Percentiles rank a stretch among this genome's conserved stretches.
phyloP scores from a whole-genome alignment of 1,140 invertebrate species.

The Micrasema longulum region DNA sequence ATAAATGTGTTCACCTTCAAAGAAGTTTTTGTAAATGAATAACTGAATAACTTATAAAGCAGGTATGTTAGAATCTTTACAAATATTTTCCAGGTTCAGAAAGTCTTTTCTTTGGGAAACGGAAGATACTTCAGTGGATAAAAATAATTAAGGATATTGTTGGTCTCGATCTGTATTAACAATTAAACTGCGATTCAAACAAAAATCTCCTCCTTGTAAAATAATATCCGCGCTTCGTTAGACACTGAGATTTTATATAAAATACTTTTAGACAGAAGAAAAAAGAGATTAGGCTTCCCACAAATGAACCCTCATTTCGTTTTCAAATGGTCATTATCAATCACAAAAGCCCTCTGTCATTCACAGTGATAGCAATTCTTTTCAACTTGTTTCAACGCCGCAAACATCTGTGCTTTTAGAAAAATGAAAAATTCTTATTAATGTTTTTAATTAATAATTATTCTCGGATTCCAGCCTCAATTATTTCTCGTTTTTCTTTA shows the following conservation, averaged over 20 bases:
- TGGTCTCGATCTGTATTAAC: not conserved
- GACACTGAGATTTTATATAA: conserved; percentile 45
- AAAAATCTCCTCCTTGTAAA: conserved; percentile 35
- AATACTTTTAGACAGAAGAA: conserved; percentile 46
- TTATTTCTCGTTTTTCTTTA: conserved; percentile 27
- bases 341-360: conserved; percentile 54
- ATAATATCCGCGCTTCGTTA: conserved; percentile 45
- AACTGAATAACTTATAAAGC: too few relatives aligned
- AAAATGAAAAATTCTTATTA: conserved; percentile 18
- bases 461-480: conserved; percentile 23
- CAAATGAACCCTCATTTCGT: conserved; percentile 54
- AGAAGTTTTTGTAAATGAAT: too few relatives aligned
- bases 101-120: too few relatives aligned
- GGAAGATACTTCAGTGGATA: too few relatives aligned
- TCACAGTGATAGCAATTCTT: conserved; percentile 52
- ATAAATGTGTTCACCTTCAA: too few relatives aligned
- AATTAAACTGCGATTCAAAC: not conserved
- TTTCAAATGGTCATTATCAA: conserved; percentile 56
- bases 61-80: too few relatives aligned
- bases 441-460: conserved; percentile 41
- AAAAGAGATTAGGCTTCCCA: conserved; percentile 51
- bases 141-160: not conserved
- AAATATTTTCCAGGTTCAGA: too few relatives aligned
- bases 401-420: conserved; percentile 44
- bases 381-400: conserved; percentile 48